Evolutionary conservation across 2,888 invertebrate genomes (phyloP).

Genomic region (Salticus scenicus): DNA sequence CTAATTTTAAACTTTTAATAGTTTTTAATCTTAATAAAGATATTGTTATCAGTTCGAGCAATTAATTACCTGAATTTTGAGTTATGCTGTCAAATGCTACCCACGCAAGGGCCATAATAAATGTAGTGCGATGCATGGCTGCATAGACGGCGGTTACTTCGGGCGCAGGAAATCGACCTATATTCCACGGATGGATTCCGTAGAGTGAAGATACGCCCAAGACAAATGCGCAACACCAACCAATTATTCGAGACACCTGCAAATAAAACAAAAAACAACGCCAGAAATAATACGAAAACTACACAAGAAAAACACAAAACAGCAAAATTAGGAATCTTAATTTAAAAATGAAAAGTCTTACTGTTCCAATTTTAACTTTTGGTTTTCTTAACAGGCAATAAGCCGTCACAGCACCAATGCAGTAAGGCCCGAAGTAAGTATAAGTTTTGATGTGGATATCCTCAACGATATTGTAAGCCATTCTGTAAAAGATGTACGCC

Average conservation of each 20-base stretch:
- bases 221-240: slow-evolving; percentile 48
- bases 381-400: slow-evolving; percentile 44
- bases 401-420: slow-evolving; percentile 65
- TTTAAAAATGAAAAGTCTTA: slow-evolving; percentile 8
- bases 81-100: slow-evolving; percentile 70
- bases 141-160: slow-evolving; percentile 66
- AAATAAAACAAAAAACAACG: background rate
- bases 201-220: slow-evolving; percentile 39
- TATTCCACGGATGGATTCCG: slow-evolving; percentile 57
- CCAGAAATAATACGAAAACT: no score
- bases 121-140: slow-evolving; percentile 69
- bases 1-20: no score
- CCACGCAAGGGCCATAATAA: slow-evolving; percentile 68
- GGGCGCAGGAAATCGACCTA: slow-evolving; percentile 30
- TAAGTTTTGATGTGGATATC: slow-evolving; percentile 69
- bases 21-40: no score
- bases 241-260: slow-evolving; percentile 13
- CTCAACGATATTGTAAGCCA: slow-evolving; percentile 48
- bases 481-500: slow-evolving; percentile 30
- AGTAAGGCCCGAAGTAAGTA: slow-evolving; percentile 70
- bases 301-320: no score
- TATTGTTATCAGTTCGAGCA: no score
- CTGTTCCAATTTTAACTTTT: slow-evolving; percentile 29
- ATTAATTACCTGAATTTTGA: slow-evolving; percentile 43
- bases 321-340: no score